Evolutionary conservation across 2,113 vertebrate genomes (phyloP).

Genomic region (Marmota flaviventris): DNA sequence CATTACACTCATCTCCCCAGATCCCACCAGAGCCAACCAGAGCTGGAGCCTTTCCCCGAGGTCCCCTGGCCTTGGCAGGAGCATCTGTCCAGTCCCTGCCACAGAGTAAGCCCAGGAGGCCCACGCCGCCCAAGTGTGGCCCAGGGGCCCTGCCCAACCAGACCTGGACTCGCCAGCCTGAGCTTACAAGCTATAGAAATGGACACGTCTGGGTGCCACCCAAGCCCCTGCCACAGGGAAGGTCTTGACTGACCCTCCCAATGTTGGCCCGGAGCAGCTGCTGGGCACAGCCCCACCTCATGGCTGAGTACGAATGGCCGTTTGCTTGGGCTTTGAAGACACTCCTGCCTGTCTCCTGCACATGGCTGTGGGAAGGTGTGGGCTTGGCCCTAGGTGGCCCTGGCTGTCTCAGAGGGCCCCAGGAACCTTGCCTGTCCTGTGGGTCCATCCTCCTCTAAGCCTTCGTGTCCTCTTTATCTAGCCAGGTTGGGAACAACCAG

Average conservation of each 20-base stretch:
- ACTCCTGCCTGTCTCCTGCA: no score
- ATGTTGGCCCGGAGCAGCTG: not conserved
- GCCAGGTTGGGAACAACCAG: not conserved
- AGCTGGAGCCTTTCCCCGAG: not conserved
- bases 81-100: no score
- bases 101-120: not conserved
- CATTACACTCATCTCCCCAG: not conserved
- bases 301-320: no score
- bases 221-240: not conserved
- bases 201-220: not conserved
- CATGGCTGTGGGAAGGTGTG: not conserved
- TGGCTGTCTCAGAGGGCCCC: not conserved
- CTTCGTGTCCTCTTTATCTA: not conserved
- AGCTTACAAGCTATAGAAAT: no score
- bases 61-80: not conserved
- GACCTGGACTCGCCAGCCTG: no score
- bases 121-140: fast-evolving
- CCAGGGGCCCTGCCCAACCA: not conserved
- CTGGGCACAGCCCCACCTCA: not conserved
- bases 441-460: not conserved
- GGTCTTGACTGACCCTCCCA: not conserved
- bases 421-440: not conserved
- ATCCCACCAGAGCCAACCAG: not conserved
- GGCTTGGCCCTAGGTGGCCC: not conserved
- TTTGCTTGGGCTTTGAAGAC: not conserved